These are phyloP conservation scores for Micromesistius poutassou DNA, from an alignment of 2,797 vertebrate genomes.

Conservation along the genomic window DNA sequence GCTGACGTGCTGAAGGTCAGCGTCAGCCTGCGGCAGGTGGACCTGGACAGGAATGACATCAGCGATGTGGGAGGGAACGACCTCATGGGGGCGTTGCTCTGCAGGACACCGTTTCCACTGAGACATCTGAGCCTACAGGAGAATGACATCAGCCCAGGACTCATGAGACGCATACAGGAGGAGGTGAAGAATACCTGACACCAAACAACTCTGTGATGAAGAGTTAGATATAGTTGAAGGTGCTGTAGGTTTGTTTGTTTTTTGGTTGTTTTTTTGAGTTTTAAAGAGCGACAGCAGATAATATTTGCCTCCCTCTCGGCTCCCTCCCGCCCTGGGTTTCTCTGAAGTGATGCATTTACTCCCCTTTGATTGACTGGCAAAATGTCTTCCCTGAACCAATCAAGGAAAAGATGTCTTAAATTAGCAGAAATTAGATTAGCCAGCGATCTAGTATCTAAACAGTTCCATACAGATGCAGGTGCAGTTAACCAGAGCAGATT, in stretches of 20 bases:
- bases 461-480: too few species aligned
- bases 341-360: neutral
- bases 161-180: constrained; percentile 70
- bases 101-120: constrained; percentile 52
- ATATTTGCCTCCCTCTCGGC: neutral
- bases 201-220: neutral
- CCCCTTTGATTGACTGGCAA: neutral
- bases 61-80: constrained; percentile 74
- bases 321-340: neutral
- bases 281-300: neutral
- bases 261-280: too few species aligned
- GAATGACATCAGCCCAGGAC: constrained; percentile 69
- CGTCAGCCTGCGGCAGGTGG: constrained; percentile 63
- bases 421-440: too few species aligned
- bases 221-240: neutral
- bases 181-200: constrained; percentile 53
- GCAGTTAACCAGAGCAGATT: neutral
- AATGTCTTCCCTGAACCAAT: neutral
- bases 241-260: neutral
- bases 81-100: constrained; percentile 66
- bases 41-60: constrained; percentile 74
- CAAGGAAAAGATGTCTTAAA: neutral
- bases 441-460: too few species aligned
- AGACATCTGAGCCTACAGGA: constrained; percentile 72
- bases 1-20: constrained; percentile 69